Evolutionary conservation across 1,140 invertebrate species (phyloP).

Genomic region (Colletes gigas): DNA sequence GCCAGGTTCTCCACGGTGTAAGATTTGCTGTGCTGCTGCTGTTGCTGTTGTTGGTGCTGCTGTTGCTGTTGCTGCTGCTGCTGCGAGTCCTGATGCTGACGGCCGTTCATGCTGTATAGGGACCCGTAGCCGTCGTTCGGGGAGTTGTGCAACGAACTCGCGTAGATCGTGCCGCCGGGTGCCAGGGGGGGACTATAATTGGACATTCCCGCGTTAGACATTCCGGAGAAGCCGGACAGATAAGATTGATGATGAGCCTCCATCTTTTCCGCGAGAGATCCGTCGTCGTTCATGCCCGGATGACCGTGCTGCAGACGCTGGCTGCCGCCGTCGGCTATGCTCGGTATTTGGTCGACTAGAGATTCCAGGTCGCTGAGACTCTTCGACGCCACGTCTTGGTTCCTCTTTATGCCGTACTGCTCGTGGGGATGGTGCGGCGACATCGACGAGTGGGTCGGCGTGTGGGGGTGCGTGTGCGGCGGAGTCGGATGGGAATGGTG

Average conservation of each 20-base stretch:
- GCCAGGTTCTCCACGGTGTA: constrained; percentile 79
- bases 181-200: constrained; percentile 76
- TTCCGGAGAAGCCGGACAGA: constrained; percentile 66
- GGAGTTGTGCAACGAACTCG: constrained; percentile 71
- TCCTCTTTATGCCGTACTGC: constrained; percentile 75
- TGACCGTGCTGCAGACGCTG: constrained; percentile 76
- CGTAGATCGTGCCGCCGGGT: constrained; percentile 64
- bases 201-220: constrained; percentile 65
- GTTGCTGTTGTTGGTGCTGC: constrained; percentile 67
- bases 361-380: constrained; percentile 94
- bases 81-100: constrained; percentile 63
- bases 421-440: constrained; percentile 78
- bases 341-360: constrained; percentile 94
- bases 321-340: constrained; percentile 86
- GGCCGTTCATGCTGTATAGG: constrained; percentile 71
- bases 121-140: constrained; percentile 75
- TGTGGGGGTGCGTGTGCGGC: constrained; percentile 76
- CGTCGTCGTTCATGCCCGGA: constrained; percentile 70
- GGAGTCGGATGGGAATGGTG: constrained; percentile 78
- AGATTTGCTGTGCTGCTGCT: constrained; percentile 77
- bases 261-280: constrained; percentile 64
- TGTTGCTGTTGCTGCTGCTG: constrained; percentile 59
- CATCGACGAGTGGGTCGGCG: constrained; percentile 76
- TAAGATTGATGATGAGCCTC: constrained; percentile 75
- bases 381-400: constrained; percentile 90